Conservation (phyloP, 2,888 invertebrate genomes). For the Phragmatobia fuliginosa region DNA sequence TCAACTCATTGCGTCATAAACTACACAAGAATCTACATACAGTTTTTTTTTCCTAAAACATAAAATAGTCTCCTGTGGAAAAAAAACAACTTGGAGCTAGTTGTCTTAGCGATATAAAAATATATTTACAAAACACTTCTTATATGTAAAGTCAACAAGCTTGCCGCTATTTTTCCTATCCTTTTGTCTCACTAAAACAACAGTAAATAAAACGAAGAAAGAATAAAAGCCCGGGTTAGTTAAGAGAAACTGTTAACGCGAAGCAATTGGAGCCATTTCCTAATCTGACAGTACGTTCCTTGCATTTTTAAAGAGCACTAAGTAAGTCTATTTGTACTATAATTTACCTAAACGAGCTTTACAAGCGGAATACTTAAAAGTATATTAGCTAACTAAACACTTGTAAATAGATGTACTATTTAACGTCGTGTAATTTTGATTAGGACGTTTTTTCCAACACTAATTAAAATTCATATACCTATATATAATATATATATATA, state of each 20-base stretch:
- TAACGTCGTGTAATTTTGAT: not conserved
- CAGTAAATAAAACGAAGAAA: conserved; percentile 2
- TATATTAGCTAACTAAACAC: not conserved
- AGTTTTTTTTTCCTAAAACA: too few species aligned
- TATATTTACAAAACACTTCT: not conserved
- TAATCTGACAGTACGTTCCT: conserved; percentile 4
- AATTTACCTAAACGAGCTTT: conserved; percentile 3
- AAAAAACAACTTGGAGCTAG: not conserved
- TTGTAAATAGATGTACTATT: not conserved
- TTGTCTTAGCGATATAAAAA: not conserved
- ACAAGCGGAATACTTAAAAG: not conserved
- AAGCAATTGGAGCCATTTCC: conserved; percentile 7
- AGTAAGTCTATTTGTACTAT: conserved; percentile 12
- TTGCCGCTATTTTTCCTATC: not conserved
- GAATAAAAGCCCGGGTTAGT: not conserved
- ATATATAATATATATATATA: too few species aligned
- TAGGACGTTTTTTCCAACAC: too few species aligned
- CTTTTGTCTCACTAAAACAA: not conserved
- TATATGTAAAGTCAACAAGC: not conserved
- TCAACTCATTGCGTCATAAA: not conserved
- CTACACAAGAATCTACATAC: not conserved
- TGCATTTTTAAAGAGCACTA: conserved; percentile 16
- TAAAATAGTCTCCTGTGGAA: too few species aligned
- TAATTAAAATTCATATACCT: too few species aligned
- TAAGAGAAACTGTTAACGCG: conserved; percentile 10